Evolutionary conservation across 2,888 invertebrate species (phyloP).

Genomic region (Epirrhoe tristata): DNA sequence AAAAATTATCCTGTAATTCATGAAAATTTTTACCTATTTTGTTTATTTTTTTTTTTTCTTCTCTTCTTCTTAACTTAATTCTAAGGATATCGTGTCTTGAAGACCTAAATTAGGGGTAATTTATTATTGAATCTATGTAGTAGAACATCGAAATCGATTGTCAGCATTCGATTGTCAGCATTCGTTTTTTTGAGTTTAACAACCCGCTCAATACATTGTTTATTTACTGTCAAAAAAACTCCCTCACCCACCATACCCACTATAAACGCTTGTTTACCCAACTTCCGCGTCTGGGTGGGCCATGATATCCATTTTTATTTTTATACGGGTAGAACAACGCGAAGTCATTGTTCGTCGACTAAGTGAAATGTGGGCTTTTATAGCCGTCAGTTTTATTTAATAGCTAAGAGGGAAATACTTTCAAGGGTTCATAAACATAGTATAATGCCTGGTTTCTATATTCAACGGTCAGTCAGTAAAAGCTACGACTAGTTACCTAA

Average conservation of each 20-base stretch:
- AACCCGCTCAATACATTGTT: neutral
- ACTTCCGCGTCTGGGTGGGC: constrained; percentile 32
- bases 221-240: neutral
- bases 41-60: too few relatives aligned
- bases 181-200: neutral
- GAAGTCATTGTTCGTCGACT: constrained; percentile 24
- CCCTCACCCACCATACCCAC: neutral
- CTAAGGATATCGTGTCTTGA: too few relatives aligned
- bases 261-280: constrained; percentile 19
- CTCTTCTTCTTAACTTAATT: too few relatives aligned
- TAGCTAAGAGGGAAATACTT: neutral
- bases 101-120: too few relatives aligned
- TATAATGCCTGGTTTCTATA: neutral
- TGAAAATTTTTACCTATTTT: too few relatives aligned
- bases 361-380: constrained; percentile 54
- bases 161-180: too few relatives aligned
- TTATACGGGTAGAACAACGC: constrained; percentile 21
- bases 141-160: too few relatives aligned
- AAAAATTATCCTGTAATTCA: too few relatives aligned
- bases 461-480: too few relatives aligned
- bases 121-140: too few relatives aligned
- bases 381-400: constrained; percentile 26
- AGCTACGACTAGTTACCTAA: too few relatives aligned
- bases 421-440: neutral
- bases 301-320: constrained; percentile 10